Evolutionary conservation across 2,888 invertebrate genomes (phyloP), one percentile per base, ranked within the genome.

Genomic region (Urechis unicinctus): DNA sequence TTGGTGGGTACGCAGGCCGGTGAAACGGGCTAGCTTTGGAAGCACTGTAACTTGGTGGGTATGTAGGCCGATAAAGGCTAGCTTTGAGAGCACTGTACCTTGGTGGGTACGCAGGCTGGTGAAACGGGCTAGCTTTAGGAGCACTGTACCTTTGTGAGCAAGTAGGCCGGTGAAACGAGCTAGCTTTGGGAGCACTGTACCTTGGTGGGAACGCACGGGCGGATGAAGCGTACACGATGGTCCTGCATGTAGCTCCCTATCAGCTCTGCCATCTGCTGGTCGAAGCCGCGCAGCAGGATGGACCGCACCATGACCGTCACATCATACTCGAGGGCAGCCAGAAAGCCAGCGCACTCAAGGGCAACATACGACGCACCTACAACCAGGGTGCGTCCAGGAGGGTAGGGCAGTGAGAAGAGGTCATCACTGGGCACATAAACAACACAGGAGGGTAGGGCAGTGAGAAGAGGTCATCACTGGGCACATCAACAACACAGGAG

Each of bases 301-400:
- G 83, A 83, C 2, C 83, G 50, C 3, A 82, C 82, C 80, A 83
- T 79, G 1, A 83, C 75, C 13, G 79, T 78, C 1, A 71, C 68
- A 49, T 78, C 72, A 25, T 61, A 55, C 4, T 64, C 64, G 9
- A 63, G 55, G 1, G 58, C 80, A n/a, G 72, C 71, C 31, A 84
- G 71, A 67, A 84, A 84, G 9, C 83, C 83, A 22, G 83, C 83
- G 66, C 82, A 82, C 67, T 84, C 84, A 48, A 84, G 69, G 21
- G 83, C 80, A 36, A 84, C 80, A 68, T 83, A 85, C 2, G 83
- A 82, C 1, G 83, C 85, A 24, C 85, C 85, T 2, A 85, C 77
- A 28, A 82, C 73, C 43, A 84, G 73, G 2, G 83, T 83, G 66
- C 81, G 82, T 1, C 83, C 83, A 3, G 83, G 83, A 52, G 70